Evolutionary conservation across 2,113 vertebrate species (phyloP), one percentile per base, ranked within the genome.

Genomic region (Labrus mixtus): DNA sequence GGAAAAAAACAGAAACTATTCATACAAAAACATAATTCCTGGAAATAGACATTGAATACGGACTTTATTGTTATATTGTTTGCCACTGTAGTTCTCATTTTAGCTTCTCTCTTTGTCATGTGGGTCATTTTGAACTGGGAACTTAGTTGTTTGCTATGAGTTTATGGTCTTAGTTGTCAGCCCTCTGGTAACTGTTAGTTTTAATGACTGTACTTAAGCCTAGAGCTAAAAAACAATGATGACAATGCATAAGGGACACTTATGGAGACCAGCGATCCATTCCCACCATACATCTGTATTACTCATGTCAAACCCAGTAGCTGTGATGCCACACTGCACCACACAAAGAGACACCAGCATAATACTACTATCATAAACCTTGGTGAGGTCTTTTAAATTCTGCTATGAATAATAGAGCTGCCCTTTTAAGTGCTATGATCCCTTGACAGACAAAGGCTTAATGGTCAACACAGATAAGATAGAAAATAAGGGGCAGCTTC

Each of bases 401-500:
- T 69, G 6, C 6, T 6, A 33, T 33, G 29, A 33, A 33, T 33
- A 33, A 33, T 33, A 33, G 29, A 33, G 29, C 53, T 65, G 20
- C 6, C 29, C 78, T 83, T 70, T 66, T 58, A 80, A 90, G 87
- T 76, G 48, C 79, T 79, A 19, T 82, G 61, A 70, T 81, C 41
- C 51, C 16, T 23, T 2, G 10, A 46, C 8, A 79, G 64, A 89
- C 62, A 75, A 82, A 67, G 41, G 16, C 65, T 57, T 87, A 69
- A 83, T 82, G 76, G 73, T 56, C 46, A 33, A 36, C 25, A 46
- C 19, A 54, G 41, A 72, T 10, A 33, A 73, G 12, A 57, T 70
- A 50, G 16, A 60, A 76, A 51, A 45, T 48, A 71, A 43, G n/a
- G 20, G 64, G 25, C 48, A 39, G 33, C 0, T 13, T 15, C 11